These are phyloP conservation scores for Pachycephus smyrnensis DNA, from an alignment of 2,888 invertebrate species.

Conservation along the genomic window DNA sequence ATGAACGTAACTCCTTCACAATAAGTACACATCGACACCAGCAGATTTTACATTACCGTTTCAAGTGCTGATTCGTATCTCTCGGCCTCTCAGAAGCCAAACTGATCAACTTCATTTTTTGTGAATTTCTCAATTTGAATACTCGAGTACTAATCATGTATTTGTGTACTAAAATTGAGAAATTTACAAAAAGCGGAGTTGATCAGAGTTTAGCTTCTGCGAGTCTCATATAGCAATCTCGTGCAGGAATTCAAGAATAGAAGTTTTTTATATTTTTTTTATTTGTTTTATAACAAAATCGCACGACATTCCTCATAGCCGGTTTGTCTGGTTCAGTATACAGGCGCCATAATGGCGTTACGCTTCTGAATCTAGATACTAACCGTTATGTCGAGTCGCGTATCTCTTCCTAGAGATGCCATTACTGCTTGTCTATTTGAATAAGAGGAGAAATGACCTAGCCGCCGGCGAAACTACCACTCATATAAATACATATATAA, in stretches of 20 bases:
- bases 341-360: neutral
- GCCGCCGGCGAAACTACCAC: neutral
- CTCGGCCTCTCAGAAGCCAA: neutral
- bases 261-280: neutral
- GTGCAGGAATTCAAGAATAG: neutral
- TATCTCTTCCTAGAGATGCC: neutral
- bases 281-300: neutral
- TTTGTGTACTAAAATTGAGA: neutral
- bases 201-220: neutral
- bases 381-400: neutral
- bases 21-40: neutral
- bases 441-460: neutral
- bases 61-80: neutral
- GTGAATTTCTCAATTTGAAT: neutral
- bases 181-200: neutral
- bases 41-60: neutral
- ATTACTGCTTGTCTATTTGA: neutral
- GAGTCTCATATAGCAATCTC: neutral
- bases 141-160: neutral
- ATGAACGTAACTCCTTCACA: neutral
- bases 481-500: neutral
- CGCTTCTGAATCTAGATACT: neutral
- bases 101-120: neutral
- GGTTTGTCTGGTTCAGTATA: slow-evolving; percentile 9
- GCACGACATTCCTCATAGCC: neutral